Conservation (phyloP, 2,113 vertebrate species). For the Heterocephalus glaber region DNA sequence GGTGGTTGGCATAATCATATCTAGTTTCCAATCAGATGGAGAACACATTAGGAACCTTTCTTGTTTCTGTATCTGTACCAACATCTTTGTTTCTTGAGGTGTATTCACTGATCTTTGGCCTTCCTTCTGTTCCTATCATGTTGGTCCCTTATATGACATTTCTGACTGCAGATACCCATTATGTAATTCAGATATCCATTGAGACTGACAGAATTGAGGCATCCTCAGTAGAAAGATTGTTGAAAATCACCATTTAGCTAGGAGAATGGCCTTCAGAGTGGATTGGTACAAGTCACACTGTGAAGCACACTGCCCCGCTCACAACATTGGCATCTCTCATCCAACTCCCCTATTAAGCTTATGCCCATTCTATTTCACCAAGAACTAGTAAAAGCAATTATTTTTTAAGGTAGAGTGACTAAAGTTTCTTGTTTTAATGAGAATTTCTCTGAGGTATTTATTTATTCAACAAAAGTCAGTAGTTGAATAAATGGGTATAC, state of each 20-base stretch:
- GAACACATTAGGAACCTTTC: neutral
- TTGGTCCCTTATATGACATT: neutral
- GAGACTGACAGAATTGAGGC: neutral
- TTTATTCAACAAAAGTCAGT: neutral
- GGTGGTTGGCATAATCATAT: neutral
- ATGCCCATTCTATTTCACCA: neutral
- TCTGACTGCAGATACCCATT: neutral
- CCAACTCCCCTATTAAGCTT: neutral
- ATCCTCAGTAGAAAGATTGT: neutral
- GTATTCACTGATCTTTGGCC: no score
- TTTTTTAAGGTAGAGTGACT: neutral
- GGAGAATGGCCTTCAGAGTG: neutral
- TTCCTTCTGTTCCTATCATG: neutral
- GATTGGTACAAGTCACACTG: neutral
- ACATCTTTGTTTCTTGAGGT: neutral
- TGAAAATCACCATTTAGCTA: neutral
- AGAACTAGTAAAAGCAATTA: neutral
- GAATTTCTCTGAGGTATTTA: neutral
- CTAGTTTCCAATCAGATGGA: neutral
- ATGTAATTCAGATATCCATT: neutral
- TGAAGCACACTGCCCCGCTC: neutral
- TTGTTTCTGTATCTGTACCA: neutral
- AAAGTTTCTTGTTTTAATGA: neutral
- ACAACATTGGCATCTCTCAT: neutral
- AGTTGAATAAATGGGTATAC: neutral